phyloP scores from a whole-genome alignment of 2,797 vertebrate species.

The Gobio occitaniae region DNA sequence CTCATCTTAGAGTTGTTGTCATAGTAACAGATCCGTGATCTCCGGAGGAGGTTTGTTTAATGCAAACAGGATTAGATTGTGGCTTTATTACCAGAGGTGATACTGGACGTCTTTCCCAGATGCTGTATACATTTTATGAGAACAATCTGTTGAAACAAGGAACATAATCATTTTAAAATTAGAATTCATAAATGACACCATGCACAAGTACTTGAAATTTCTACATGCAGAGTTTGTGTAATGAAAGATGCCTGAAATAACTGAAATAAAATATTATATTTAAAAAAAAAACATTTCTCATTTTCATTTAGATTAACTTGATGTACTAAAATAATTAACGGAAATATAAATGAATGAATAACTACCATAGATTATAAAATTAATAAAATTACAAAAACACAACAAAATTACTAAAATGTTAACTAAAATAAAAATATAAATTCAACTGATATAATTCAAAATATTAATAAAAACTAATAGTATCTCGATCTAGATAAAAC shows the following conservation, averaged over 20 bases:
- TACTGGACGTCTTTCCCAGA: neutral
- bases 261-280: too few relatives aligned
- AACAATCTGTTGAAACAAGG: neutral
- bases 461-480: too few relatives aligned
- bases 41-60: constrained; percentile 15
- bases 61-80: neutral
- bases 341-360: too few relatives aligned
- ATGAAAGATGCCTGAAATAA: neutral
- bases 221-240: neutral
- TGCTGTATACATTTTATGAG: neutral
- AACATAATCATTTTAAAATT: neutral
- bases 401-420: too few relatives aligned
- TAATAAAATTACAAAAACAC: too few relatives aligned
- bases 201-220: neutral
- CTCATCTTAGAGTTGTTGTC: constrained; percentile 16
- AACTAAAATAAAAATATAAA: too few relatives aligned
- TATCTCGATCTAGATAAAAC: too few relatives aligned
- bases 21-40: neutral
- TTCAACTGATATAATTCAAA: too few relatives aligned
- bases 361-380: too few relatives aligned
- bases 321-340: too few relatives aligned
- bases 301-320: too few relatives aligned
- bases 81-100: neutral
- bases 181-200: neutral
- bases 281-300: too few relatives aligned